Base-by-base conservation (phyloP, 2,113 vertebrate genomes). In the Diglossa brunneiventris region DNA sequence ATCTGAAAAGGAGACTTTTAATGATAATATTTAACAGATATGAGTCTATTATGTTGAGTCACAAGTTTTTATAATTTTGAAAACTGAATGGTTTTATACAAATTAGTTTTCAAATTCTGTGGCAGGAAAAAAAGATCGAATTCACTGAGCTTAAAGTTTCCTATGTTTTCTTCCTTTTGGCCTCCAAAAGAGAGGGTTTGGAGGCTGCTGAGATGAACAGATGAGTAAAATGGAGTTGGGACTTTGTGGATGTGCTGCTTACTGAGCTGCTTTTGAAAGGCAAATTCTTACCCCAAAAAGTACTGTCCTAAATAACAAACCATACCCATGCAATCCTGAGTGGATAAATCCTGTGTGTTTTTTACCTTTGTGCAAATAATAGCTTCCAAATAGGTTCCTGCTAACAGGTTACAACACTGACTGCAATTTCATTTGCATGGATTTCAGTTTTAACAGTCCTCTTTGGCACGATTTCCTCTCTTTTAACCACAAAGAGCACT, bases 1-100 rank as follows among this genome's bases (percentile, higher is more conserved):
- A 96, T 93, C 83, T 92, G 84, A 55, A 90, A 86, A 55, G 84
- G 33, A 91, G 33, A 89, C 28, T 70, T 87, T 68, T 80, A 90
- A 49, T 59, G 72, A 28, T 81, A 93, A 86, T 87, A 78, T 87
- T 95, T 85, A 94, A 89, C 37, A 81, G n/a, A 41, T 39, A 93
- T 4, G 14, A 56, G 76, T 52, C 18, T 80, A 30, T 56, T 89
- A n/a, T 1, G 6, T 14, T 22, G 42, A 87, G n/a, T 30, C n/a
- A 63, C 47, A 63, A 55, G 42, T 73, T 72, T n/a, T 70, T 56
- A 6, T 56, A 4, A 27, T 78, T 74, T 80, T 86, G 47, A 67
- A 41, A 91, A 83, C 6, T 0, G 9, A 69, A 74, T 8, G 10
- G 18, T 44, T 72, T 90, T 37, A 52, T 47, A 81, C 7, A 74